Conservation (phyloP, 2,888 invertebrate genomes). For the Tenthredo livida region DNA sequence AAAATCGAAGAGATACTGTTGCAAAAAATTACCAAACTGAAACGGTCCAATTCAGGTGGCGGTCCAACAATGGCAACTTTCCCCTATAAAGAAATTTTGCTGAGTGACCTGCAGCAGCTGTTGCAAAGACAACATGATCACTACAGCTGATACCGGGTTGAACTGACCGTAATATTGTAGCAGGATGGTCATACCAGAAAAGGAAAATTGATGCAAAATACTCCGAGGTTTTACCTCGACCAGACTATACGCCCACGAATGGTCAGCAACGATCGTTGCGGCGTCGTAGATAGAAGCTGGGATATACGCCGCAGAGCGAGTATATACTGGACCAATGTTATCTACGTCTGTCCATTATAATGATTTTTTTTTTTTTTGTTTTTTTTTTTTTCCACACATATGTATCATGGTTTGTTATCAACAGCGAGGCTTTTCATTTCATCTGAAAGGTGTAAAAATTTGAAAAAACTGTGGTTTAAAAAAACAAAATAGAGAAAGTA, state of each 20-base stretch:
- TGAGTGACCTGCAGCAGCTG: slow-evolving; percentile 30
- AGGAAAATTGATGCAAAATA: slow-evolving; percentile 31
- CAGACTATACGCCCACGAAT: slow-evolving; percentile 1
- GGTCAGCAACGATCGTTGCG: neutral
- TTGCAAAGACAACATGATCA: slow-evolving; percentile 11
- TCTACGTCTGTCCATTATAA: neutral
- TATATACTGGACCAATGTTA: slow-evolving; percentile 8
- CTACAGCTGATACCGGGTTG: slow-evolving; percentile 23
- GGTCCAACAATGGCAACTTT: no score
- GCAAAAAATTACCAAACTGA: no score
- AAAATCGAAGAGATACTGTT: no score
- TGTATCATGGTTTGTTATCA: neutral
- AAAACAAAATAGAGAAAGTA: neutral
- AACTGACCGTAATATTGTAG: slow-evolving; percentile 13
- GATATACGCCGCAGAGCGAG: neutral
- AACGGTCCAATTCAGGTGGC: no score
- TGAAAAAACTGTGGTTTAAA: no score
- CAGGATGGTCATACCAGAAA: neutral
- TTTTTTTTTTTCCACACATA: neutral
- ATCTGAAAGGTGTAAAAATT: neutral
- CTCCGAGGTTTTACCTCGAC: slow-evolving; percentile 10
- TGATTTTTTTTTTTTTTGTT: neutral
- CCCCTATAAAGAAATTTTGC: neutral
- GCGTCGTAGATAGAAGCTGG: slow-evolving; percentile 1
- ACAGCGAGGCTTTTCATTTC: neutral